These are phyloP conservation scores for Conger conger DNA, from an alignment of 2,113 vertebrate species.

Conservation along the genomic window DNA sequence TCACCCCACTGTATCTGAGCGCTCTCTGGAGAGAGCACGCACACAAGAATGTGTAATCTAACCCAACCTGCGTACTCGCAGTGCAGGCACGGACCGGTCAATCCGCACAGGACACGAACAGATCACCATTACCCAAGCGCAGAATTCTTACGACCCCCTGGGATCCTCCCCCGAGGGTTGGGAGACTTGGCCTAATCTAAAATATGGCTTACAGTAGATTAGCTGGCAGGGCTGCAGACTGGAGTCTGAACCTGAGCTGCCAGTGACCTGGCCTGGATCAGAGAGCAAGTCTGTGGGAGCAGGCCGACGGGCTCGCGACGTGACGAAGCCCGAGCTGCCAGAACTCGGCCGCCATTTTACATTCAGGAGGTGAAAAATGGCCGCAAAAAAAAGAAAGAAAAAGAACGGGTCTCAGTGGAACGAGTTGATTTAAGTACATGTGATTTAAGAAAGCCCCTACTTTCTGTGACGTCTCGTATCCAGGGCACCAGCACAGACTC, in stretches of 20 bases:
- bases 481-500: neutral
- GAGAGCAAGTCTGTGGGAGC: neutral
- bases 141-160: neutral
- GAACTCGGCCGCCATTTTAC: neutral
- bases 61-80: neutral
- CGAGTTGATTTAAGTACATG: too few relatives aligned
- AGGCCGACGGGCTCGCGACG: neutral
- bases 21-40: too few relatives aligned
- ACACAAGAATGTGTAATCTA: neutral
- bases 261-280: neutral
- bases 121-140: neutral
- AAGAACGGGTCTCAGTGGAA: too few relatives aligned
- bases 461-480: neutral
- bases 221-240: neutral
- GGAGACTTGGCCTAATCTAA: neutral
- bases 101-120: neutral
- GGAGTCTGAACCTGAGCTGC: neutral
- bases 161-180: neutral
- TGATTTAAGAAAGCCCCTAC: neutral
- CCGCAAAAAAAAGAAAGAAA: neutral
- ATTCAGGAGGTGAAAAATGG: neutral
- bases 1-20: too few relatives aligned
- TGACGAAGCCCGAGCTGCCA: neutral
- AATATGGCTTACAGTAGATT: slow-evolving; percentile 4
- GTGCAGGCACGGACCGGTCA: neutral